These are phyloP conservation scores for Drosophila aldrichi DNA, from an alignment of 2,888 invertebrate genomes.

Conservation along the genomic window DNA sequence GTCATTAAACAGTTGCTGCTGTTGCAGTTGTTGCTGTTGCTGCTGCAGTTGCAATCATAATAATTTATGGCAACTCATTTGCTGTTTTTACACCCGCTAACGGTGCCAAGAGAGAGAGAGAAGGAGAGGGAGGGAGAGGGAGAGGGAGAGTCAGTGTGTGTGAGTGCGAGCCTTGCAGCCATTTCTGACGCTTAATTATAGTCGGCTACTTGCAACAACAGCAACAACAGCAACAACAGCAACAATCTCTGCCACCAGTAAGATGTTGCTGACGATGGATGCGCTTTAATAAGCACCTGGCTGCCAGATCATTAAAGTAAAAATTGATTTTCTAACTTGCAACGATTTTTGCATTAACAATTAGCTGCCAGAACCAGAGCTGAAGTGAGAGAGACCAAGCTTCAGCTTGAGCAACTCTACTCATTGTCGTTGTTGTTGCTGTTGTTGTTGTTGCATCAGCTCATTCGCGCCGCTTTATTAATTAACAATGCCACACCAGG, in stretches of 20 bases:
- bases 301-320: constrained; percentile 78
- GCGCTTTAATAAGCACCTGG: constrained; percentile 71
- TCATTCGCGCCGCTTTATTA: constrained; percentile 68
- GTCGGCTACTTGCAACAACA: constrained; percentile 27
- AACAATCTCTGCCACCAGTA: constrained; percentile 3
- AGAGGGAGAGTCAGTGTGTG: background rate
- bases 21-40: constrained; percentile 9
- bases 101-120: constrained; percentile 6
- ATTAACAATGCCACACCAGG: constrained; percentile 81
- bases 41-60: constrained; percentile 79
- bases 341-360: constrained; percentile 81
- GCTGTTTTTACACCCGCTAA: constrained; percentile 64
- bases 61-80: constrained; percentile 83
- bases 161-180: constrained; percentile 26
- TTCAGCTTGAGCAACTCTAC: background rate
- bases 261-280: constrained; percentile 32
- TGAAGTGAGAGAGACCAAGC: background rate
- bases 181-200: constrained; percentile 58
- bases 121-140: background rate
- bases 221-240: background rate
- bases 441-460: constrained; percentile 19
- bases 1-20: constrained; percentile 82
- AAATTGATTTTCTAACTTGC: constrained; percentile 80
- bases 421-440: background rate
- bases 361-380: constrained; percentile 43